Conservation (phyloP, 2,888 invertebrate species). For the Nebria salina region DNA sequence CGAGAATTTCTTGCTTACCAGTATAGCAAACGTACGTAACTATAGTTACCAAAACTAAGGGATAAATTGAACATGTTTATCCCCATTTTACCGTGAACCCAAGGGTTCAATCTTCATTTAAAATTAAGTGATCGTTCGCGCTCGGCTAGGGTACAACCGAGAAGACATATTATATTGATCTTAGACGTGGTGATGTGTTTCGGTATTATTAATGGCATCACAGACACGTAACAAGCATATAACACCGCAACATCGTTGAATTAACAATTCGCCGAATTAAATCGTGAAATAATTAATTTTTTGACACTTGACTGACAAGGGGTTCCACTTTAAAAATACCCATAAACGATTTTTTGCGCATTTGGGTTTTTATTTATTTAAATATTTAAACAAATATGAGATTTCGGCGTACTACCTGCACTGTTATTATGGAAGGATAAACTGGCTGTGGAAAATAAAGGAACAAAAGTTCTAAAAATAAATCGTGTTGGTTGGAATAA, state of each 20-base stretch:
- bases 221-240: background rate
- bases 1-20: background rate
- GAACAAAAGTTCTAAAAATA: slow-evolving; percentile 26
- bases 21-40: background rate
- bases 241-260: background rate
- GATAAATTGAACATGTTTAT: background rate
- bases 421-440: background rate
- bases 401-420: too few species aligned
- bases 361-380: too few species aligned
- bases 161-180: background rate
- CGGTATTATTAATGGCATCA: background rate
- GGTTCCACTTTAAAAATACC: slow-evolving; percentile 3
- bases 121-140: background rate
- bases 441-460: background rate
- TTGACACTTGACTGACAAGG: slow-evolving; percentile 43
- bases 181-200: background rate
- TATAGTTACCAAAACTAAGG: background rate
- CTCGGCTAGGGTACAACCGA: background rate
- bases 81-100: background rate
- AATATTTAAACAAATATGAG: too few species aligned
- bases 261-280: slow-evolving; percentile 10
- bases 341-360: background rate
- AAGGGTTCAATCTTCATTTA: background rate
- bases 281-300: slow-evolving; percentile 43
- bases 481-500: slow-evolving; percentile 20